A percentile compares a stretch with the other conserved stretches of the same genome.
These are phyloP conservation scores for Sarotherodon lohbergeri DNA, from an alignment of 2,113 vertebrate species.

Conservation along the genomic window DNA sequence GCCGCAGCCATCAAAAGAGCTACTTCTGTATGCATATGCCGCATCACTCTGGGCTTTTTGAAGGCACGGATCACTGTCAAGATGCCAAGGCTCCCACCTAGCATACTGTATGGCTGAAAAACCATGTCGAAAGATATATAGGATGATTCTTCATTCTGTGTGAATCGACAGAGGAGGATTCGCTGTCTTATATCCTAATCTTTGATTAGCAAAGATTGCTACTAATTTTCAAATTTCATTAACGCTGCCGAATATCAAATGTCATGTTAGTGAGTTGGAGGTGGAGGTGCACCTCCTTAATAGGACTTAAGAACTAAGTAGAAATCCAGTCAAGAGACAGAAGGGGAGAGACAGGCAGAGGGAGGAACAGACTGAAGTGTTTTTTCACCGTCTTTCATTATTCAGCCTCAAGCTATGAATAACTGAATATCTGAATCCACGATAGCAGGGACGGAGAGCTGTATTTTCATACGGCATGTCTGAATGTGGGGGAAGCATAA, in stretches of 20 bases:
- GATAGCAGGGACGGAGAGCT: slow-evolving; percentile 45
- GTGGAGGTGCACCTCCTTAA: slow-evolving; percentile 10
- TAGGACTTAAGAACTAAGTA: slow-evolving; percentile 26
- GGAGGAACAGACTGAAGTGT: slow-evolving; percentile 20
- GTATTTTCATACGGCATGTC: slow-evolving; percentile 60
- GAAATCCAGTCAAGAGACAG: slow-evolving; percentile 40
- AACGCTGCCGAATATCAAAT: slow-evolving; percentile 39
- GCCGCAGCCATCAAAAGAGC: slow-evolving; percentile 19
- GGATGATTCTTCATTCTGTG: background rate
- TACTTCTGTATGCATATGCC: slow-evolving; percentile 42
- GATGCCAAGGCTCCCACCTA: background rate
- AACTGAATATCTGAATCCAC: slow-evolving; percentile 66
- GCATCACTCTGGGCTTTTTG: slow-evolving; percentile 44
- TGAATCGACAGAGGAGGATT: background rate
- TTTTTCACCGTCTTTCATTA: slow-evolving; percentile 50
- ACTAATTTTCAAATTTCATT: slow-evolving; percentile 43
- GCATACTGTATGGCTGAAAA: background rate
- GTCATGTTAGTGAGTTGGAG: slow-evolving; percentile 11
- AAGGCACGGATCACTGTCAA: slow-evolving; percentile 51
- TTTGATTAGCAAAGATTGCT: slow-evolving; percentile 28
- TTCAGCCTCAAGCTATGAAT: slow-evolving; percentile 62
- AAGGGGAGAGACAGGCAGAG: background rate
- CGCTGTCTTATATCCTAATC: background rate
- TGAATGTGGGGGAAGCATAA: slow-evolving; percentile 58
- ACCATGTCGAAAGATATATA: background rate